Base-by-base conservation (phyloP, 2,888 invertebrate species). In the Meghimatium bilineatum region DNA sequence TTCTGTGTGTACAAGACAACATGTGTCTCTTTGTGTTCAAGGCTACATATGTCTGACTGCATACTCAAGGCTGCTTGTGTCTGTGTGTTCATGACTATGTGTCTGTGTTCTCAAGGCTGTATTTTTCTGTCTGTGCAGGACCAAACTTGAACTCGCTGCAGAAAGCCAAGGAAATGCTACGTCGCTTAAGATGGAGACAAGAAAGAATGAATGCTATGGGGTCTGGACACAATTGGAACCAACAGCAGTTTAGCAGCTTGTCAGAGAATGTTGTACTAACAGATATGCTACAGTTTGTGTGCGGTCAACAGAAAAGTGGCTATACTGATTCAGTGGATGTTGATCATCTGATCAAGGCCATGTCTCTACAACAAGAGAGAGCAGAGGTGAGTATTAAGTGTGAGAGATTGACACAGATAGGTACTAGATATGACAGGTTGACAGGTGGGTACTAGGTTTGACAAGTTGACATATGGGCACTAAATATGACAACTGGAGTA, bases 321-420 rank as follows among this genome's bases (percentile, higher is more conserved):
- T 69, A 84, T 49, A 66, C 78, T 36, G 86, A 84, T 44, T 77
- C 71, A 29, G 67, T 86, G 29, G 78, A 82, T 29, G 81, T 83
- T 6, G 83, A 80, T 26, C 86, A 86, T n/a, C 72, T 92, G 84
- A 89, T 90, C n/a, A 78, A 87, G 20, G 91, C 92, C 17, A 89
- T 93, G 90, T 88, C 90, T 67, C 86, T 91, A 67, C 93, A 93
- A 77, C 93, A 93, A 83, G 86, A 87, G 20, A 88, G 93, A 83
- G 93, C 93, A 32, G 91, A 92, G 89, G 93, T 93, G 20, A 10
- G 52, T n/a, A n/a, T 29, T 72, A 10, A n/a, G n/a, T n/a, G n/a
- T n/a, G n/a, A n/a, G n/a, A n/a, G n/a, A n/a, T n/a, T n/a, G n/a
- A n/a, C n/a, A 56, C 23, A 49, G 49, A 49, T 17, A 49, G 49